These are phyloP conservation scores for Pseudochirops corinnae DNA, from an alignment of 2,797 vertebrate genomes.

Conservation along the genomic window DNA sequence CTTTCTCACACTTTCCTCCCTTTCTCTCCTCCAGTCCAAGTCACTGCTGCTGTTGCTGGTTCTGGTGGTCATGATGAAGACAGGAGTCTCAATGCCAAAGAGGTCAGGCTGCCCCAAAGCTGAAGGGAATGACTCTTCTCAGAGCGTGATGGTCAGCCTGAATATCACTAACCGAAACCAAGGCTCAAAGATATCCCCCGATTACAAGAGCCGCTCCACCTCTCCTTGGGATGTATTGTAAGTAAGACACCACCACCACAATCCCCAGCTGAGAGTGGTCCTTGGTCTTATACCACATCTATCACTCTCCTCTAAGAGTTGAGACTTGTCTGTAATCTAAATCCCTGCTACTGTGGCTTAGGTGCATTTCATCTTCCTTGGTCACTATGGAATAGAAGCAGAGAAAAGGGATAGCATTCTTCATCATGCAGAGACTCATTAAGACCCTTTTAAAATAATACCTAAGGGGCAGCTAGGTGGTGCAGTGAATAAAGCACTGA, in stretches of 20 bases:
- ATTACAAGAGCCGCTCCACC: constrained; percentile 82
- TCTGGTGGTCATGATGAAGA: constrained; percentile 52
- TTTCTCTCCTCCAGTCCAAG: constrained; percentile 62
- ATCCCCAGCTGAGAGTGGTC: background rate
- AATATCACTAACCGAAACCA: constrained; percentile 62
- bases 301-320: background rate
- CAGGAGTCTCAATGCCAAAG: constrained; percentile 36
- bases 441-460: no score
- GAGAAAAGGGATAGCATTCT: background rate
- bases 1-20: background rate
- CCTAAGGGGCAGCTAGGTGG: no score
- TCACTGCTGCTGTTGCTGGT: constrained; percentile 69
- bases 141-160: constrained; percentile 80
- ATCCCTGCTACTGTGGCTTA: background rate
- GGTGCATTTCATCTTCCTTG: constrained; percentile 23
- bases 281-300: background rate
- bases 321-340: constrained; percentile 18
- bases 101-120: constrained; percentile 63
- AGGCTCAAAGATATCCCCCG: background rate
- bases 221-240: constrained; percentile 86
- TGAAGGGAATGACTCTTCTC: constrained; percentile 73
- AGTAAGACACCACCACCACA: constrained; percentile 24
- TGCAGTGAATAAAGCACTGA: no score
- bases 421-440: background rate
- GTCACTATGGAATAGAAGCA: constrained; percentile 45